Conservation (phyloP, 2,888 invertebrate genomes). For the Xylophagus ater region DNA sequence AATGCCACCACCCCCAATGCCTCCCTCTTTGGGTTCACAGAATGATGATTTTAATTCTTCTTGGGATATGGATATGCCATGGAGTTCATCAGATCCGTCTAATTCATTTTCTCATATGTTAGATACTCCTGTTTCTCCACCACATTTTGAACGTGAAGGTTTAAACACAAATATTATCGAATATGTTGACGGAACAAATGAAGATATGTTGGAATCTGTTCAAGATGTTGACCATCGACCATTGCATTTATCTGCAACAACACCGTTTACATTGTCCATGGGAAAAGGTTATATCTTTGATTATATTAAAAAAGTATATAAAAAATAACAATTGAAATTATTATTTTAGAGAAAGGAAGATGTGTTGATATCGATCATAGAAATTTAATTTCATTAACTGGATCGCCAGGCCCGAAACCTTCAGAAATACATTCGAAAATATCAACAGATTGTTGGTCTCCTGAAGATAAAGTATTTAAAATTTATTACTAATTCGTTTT, state of each 20-base stretch:
- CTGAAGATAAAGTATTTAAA: slow-evolving; percentile 9
- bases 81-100: slow-evolving; percentile 33
- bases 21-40: slow-evolving; percentile 26
- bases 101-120: slow-evolving; percentile 32
- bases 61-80: slow-evolving; percentile 41
- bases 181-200: slow-evolving; percentile 45
- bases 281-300: slow-evolving; percentile 13
- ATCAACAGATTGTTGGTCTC: slow-evolving; percentile 4
- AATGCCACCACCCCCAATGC: slow-evolving; percentile 37
- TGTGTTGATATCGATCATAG: slow-evolving; percentile 66
- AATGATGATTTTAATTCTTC: slow-evolving; percentile 38
- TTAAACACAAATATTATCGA: slow-evolving; percentile 45
- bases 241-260: slow-evolving; percentile 39
- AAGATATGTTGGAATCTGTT: slow-evolving; percentile 35
- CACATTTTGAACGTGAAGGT: slow-evolving; percentile 51
- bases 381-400: slow-evolving; percentile 72
- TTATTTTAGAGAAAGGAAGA: slow-evolving; percentile 26
- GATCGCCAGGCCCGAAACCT: slow-evolving; percentile 45
- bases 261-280: slow-evolving; percentile 28
- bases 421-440: too few relatives aligned
- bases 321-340: background rate
- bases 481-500: background rate
- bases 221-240: slow-evolving; percentile 52
- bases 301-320: background rate
- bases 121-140: slow-evolving; percentile 57